Conservation (phyloP, 2,797 vertebrate species). For the Coregonus ussuriensis region DNA sequence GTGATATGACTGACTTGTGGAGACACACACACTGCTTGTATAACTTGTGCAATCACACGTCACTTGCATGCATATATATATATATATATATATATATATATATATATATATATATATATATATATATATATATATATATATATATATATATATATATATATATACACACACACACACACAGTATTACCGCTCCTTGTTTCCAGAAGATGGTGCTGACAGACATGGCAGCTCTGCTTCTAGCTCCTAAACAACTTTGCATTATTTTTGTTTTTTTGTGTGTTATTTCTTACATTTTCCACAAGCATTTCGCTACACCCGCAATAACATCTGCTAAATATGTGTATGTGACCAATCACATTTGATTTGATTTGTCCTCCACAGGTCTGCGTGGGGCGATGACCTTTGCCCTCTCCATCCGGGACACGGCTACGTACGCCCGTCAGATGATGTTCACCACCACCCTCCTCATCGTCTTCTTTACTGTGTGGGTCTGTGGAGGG, state of each 20-base stretch:
- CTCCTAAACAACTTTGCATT: too few species aligned
- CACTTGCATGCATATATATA: too few species aligned
- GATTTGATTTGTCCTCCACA: conserved; percentile 42
- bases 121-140: too few species aligned
- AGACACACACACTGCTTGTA: background rate
- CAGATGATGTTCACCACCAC: conserved; percentile 98
- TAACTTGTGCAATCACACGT: too few species aligned
- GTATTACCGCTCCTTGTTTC: too few species aligned
- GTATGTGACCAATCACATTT: background rate
- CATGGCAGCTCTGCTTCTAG: too few species aligned
- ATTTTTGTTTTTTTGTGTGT: too few species aligned
- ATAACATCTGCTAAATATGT: too few species aligned
- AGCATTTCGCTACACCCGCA: background rate
- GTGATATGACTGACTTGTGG: background rate
- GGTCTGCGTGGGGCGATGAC: conserved; percentile 96
- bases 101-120: too few species aligned
- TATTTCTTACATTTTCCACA: background rate
- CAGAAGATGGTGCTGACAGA: too few species aligned
- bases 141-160: too few species aligned
- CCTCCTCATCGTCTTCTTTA: conserved; percentile 95
- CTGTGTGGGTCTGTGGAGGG: conserved; percentile 95
- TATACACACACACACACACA: background rate
- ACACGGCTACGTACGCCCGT: conserved; percentile 92
- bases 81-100: too few species aligned
- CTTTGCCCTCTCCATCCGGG: conserved; percentile 93